These are phyloP conservation scores for Tamias sibiricus DNA, from an alignment of 2,113 vertebrate species.

Conservation along the genomic window DNA sequence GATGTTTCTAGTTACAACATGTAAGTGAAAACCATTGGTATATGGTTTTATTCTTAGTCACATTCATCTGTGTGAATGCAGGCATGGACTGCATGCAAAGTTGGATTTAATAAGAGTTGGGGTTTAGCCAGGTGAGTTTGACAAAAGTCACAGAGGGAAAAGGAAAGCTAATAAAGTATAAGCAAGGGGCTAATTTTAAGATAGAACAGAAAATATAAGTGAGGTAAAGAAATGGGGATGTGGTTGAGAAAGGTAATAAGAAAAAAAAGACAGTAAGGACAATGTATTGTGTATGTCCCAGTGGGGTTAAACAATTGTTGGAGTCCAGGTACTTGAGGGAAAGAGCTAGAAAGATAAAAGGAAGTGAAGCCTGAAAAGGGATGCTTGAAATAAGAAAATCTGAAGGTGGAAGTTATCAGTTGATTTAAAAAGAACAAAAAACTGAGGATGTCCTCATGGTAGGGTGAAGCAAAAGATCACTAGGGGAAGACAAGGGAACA, in stretches of 20 bases:
- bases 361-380: not conserved
- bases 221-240: not conserved
- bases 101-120: not conserved
- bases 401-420: not conserved
- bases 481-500: not conserved
- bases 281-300: not conserved
- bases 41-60: not conserved
- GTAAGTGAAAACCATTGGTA: not conserved
- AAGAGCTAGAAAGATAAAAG: not conserved
- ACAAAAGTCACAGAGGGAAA: not conserved
- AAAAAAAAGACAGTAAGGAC: not conserved
- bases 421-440: not conserved
- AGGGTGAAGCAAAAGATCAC: not conserved
- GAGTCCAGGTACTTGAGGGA: not conserved
- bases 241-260: not conserved
- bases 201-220: not conserved
- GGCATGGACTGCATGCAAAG: not conserved
- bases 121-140: not conserved
- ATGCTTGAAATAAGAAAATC: conserved; percentile 19
- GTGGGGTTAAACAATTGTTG: not conserved
- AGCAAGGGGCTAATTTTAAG: conserved; percentile 32
- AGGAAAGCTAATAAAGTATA: not conserved
- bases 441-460: not conserved
- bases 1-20: not conserved
- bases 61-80: not conserved